These are phyloP conservation scores for Xestoiulus laeticollis DNA, from an alignment of 2,888 invertebrate species.

Conservation along the genomic window DNA sequence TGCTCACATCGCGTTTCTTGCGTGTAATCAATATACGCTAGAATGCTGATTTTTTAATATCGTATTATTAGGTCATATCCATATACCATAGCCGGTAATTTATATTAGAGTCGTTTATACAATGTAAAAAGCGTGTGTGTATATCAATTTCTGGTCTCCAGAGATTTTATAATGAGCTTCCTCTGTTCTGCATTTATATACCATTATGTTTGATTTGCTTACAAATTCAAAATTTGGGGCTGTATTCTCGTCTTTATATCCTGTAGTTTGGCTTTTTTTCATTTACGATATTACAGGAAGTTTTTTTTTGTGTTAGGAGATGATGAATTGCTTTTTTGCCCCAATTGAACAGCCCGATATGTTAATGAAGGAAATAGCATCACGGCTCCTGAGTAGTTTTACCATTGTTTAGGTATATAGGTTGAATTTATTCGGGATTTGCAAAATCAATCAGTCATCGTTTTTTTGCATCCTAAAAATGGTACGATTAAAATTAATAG, in stretches of 20 bases:
- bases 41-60: conserved; percentile 31
- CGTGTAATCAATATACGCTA: not conserved
- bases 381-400: no score
- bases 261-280: not conserved
- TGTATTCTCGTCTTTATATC: not conserved
- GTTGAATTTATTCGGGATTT: no score
- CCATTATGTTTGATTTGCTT: conserved; percentile 1
- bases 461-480: no score
- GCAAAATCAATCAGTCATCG: no score
- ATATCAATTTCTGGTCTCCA: conserved; percentile 21
- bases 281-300: not conserved
- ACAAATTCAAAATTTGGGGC: conserved; percentile 5
- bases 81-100: not conserved
- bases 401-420: no score
- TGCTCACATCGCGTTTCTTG: not conserved
- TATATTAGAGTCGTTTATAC: not conserved
- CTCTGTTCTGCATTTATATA: not conserved
- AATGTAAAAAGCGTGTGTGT: not conserved
- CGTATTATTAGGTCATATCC: not conserved
- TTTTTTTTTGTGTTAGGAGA: not conserved
- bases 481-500: no score
- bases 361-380: conserved; percentile 11
- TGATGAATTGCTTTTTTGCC: conserved; percentile 10
- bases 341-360: conserved; percentile 14
- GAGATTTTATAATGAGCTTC: conserved; percentile 38